Evolutionary conservation across 2,797 vertebrate species (phyloP).

Genomic region (Austrolebias charrua): DNA sequence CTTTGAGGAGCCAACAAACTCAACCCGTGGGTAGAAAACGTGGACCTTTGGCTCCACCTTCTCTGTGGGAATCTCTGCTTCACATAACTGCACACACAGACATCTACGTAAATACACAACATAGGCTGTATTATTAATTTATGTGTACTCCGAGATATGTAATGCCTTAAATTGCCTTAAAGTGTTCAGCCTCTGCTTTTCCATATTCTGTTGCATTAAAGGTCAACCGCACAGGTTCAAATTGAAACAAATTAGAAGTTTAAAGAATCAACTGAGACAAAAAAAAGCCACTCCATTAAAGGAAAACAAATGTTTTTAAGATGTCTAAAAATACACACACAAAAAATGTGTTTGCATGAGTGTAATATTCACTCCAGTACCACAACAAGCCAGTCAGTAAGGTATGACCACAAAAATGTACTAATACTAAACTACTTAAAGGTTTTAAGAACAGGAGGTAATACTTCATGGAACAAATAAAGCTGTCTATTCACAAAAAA

Average conservation of each 20-base stretch:
- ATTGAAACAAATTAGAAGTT: background rate
- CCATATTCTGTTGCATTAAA: background rate
- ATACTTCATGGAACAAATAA: too few relatives aligned
- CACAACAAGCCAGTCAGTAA: too few relatives aligned
- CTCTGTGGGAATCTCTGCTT: constrained; percentile 80
- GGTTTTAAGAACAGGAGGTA: too few relatives aligned
- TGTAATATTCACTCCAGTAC: too few relatives aligned
- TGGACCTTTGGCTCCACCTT: constrained; percentile 76
- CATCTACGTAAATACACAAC: background rate
- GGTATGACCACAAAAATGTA: too few relatives aligned
- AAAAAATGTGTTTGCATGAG: too few relatives aligned
- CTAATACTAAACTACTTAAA: too few relatives aligned
- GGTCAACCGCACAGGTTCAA: background rate
- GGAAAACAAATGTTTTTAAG: too few relatives aligned
- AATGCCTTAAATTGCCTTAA: background rate
- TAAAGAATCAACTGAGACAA: background rate
- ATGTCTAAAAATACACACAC: background rate
- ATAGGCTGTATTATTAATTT: background rate
- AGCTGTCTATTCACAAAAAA: too few relatives aligned
- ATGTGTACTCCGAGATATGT: background rate
- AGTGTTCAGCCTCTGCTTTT: background rate
- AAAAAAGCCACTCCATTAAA: background rate
- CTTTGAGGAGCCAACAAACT: constrained; percentile 86
- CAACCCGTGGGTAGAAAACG: constrained; percentile 75
- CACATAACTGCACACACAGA: constrained; percentile 78